phyloP scores from a whole-genome alignment of 1,140 invertebrate genomes.

The Papilio aristodemus region DNA sequence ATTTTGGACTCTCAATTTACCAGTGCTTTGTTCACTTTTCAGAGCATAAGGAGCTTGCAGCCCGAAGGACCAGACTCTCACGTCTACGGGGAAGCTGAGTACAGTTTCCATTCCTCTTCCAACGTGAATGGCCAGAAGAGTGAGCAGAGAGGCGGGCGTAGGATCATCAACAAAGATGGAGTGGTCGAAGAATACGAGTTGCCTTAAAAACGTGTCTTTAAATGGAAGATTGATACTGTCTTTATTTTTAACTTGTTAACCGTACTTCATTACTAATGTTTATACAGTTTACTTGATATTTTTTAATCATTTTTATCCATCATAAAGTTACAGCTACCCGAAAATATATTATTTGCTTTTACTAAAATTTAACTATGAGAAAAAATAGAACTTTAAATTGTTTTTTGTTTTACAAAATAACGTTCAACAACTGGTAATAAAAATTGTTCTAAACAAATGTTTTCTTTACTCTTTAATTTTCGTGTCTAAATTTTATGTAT shows the following conservation, averaged over 20 bases:
- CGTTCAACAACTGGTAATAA: neutral
- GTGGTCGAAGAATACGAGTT: constrained; percentile 46
- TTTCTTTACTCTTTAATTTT: neutral
- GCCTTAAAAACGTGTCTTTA: constrained; percentile 27
- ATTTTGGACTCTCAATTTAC: neutral
- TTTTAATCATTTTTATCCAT: neutral
- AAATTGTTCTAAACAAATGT: too few relatives aligned
- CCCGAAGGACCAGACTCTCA: constrained; percentile 45
- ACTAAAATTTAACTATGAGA: too few relatives aligned
- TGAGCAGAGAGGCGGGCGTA: constrained; percentile 47
- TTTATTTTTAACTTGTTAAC: neutral
- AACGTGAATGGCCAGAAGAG: constrained; percentile 50
- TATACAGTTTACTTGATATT: neutral
- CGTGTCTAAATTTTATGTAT: neutral
- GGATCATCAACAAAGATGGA: constrained; percentile 56
- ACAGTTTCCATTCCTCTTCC: constrained; percentile 45
- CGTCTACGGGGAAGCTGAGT: constrained; percentile 54
- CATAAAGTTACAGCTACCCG: neutral
- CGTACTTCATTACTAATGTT: neutral
- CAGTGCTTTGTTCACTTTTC: neutral
- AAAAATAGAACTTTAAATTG: too few relatives aligned
- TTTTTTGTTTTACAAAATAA: neutral
- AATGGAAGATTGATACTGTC: too few relatives aligned
- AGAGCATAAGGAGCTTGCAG: constrained; percentile 47
- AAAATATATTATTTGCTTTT: too few relatives aligned